Conservation (phyloP, 1,140 invertebrate species). For the Drosophila trapezifrons region DNA sequence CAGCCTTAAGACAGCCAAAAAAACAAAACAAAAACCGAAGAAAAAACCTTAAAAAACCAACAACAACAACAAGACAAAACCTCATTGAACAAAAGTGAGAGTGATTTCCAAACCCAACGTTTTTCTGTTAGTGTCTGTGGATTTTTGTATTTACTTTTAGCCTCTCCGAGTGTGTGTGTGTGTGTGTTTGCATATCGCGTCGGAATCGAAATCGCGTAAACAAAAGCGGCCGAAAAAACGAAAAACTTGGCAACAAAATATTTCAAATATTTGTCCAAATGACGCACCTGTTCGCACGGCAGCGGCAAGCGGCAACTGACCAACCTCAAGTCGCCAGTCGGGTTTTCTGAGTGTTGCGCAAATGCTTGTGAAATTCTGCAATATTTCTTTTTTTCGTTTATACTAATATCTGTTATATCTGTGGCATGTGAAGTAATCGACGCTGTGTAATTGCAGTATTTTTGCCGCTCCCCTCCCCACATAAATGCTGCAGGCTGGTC, state of each 20-base stretch:
- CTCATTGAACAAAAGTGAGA: constrained; percentile 83
- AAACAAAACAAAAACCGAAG: constrained; percentile 24
- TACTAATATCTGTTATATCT: constrained; percentile 23
- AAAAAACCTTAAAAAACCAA: constrained; percentile 34
- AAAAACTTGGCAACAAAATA: constrained; percentile 53
- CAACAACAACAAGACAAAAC: constrained; percentile 44
- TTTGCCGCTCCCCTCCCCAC: constrained; percentile 4
- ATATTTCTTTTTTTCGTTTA: constrained; percentile 2
- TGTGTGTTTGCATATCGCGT: constrained; percentile 62
- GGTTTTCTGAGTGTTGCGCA: constrained; percentile 46
- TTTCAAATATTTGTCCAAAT: constrained; percentile 65
- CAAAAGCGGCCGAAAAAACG: constrained; percentile 33
- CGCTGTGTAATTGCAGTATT: constrained; percentile 51
- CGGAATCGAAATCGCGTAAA: constrained; percentile 46
- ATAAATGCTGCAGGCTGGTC: constrained; percentile 67
- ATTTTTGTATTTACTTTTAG: constrained; percentile 44
- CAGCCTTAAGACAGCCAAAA: constrained; percentile 22
- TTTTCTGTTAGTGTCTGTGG: constrained; percentile 32
- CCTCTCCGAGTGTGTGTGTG: constrained; percentile 15
- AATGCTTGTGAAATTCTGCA: constrained; percentile 47
- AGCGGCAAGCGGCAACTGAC: constrained; percentile 31
- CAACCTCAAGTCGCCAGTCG: constrained; percentile 34
- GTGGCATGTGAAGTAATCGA: constrained; percentile 58
- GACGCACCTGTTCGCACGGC: constrained; percentile 42
- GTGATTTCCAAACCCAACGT: constrained; percentile 79